Evolutionary conservation across 37 sponge, comb jelly and placozoan species (phyloP).

Genomic region (Oopsacas minuta): DNA sequence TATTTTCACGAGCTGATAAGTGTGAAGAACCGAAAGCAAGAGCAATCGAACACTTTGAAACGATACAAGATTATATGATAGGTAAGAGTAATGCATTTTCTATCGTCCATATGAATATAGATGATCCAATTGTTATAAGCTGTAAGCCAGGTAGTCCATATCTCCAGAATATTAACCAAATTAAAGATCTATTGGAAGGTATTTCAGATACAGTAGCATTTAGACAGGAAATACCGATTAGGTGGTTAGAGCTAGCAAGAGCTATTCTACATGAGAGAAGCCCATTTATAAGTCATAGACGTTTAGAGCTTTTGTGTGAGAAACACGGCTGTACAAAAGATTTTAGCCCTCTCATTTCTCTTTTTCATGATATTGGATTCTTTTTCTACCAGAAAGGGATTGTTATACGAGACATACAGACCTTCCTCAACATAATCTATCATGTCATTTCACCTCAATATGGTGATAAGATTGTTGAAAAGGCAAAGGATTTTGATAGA

Average conservation of each 20-base stretch:
- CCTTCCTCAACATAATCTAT: neutral
- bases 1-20: conserved; percentile 10
- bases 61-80: conserved; percentile 11
- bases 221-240: neutral
- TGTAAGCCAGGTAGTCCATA: neutral
- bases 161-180: neutral
- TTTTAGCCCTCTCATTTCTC: neutral
- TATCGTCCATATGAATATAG: neutral
- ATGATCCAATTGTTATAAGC: neutral
- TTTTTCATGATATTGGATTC: conserved; percentile 9
- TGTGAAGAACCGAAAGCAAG: neutral
- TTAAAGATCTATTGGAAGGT: neutral
- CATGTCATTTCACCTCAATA: neutral
- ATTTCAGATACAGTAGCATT: conserved; percentile 1
- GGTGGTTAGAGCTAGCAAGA: neutral
- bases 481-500: neutral
- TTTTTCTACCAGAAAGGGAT: conserved; percentile 8
- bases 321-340: conserved; percentile 16
- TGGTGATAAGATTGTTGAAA: neutral
- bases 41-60: conserved; percentile 9
- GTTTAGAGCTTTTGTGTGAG: neutral
- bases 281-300: neutral
- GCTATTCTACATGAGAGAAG: neutral
- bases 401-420: conserved; percentile 3
- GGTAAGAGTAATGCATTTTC: conserved; percentile 1